These are phyloP conservation scores for Drosophila orosa DNA, from an alignment of 1,140 invertebrate genomes.

Conservation along the genomic window DNA sequence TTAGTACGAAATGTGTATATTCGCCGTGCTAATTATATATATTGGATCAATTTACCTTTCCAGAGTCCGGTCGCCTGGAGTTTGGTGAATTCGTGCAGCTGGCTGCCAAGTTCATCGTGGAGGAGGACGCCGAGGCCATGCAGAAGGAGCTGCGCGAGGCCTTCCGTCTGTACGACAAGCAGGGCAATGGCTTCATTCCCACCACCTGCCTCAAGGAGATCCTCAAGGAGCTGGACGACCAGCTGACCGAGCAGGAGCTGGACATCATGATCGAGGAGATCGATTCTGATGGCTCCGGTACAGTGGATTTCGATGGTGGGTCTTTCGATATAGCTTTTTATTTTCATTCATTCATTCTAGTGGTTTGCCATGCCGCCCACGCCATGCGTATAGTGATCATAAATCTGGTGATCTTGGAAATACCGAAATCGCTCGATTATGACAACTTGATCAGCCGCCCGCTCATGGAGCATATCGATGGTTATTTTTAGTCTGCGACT, in stretches of 20 bases:
- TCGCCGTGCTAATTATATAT: conserved; percentile 31
- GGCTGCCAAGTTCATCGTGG: conserved; percentile 97
- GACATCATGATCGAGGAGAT: conserved; percentile 98
- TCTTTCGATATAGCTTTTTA: conserved; percentile 31
- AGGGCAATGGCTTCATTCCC: conserved; percentile 97
- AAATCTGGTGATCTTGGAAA: conserved; percentile 72
- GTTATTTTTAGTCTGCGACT: conserved; percentile 66
- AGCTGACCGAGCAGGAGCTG: conserved; percentile 95
- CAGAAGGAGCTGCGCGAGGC: conserved; percentile 96
- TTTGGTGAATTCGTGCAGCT: conserved; percentile 97
- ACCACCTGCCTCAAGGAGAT: conserved; percentile 96
- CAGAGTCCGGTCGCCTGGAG: conserved; percentile 96
- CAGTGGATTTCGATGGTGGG: conserved; percentile 88
- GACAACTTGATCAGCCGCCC: conserved; percentile 66
- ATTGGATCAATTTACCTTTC: conserved; percentile 35
- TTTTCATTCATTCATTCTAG: conserved; percentile 55
- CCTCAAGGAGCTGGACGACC: conserved; percentile 95
- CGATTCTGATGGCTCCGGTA: conserved; percentile 95
- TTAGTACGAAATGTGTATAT: conserved; percentile 16
- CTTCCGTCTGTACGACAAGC: conserved; percentile 94
- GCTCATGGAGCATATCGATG: conserved; percentile 73
- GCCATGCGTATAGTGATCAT: conserved; percentile 40
- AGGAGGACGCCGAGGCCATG: conserved; percentile 96
- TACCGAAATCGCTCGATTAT: conserved; percentile 65
- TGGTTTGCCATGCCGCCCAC: conserved; percentile 52